Evolutionary conservation across 2,888 invertebrate genomes (phyloP).

Genomic region (Amblyjoppa proteus): DNA sequence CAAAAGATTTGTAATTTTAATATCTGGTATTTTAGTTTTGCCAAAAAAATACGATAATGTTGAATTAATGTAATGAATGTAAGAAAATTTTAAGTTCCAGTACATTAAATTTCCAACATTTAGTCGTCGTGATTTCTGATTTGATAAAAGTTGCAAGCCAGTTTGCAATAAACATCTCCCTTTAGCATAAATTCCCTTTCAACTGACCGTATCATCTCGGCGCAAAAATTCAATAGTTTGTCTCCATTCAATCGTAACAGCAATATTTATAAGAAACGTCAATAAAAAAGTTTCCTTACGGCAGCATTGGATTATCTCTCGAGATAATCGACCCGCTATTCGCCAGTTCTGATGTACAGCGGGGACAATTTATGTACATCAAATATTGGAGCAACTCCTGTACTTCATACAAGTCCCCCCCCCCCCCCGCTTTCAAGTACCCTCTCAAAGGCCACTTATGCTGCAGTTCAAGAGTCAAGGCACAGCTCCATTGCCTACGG

Average conservation of each 20-base stretch:
- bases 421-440: neutral
- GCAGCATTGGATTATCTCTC: neutral
- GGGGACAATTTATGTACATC: neutral
- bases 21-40: too few species aligned
- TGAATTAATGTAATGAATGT: too few species aligned
- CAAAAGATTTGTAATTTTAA: too few species aligned
- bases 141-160: neutral
- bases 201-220: neutral
- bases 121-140: too few species aligned
- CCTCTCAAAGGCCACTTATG: constrained; percentile 37
- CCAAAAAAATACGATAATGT: too few species aligned
- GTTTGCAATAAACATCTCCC: neutral
- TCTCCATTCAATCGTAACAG: neutral
- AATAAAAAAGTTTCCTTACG: neutral
- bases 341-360: neutral
- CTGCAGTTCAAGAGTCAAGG: constrained; percentile 3
- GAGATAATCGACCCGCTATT: neutral
- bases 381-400: constrained; percentile 2
- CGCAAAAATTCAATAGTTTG: neutral
- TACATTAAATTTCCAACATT: too few species aligned
- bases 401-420: neutral
- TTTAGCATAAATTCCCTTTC: neutral
- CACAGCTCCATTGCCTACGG: neutral
- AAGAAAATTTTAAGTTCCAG: too few species aligned
- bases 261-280: neutral